Evolutionary conservation across 1,140 invertebrate species (phyloP).

Genomic region (Heterodera carotae): DNA sequence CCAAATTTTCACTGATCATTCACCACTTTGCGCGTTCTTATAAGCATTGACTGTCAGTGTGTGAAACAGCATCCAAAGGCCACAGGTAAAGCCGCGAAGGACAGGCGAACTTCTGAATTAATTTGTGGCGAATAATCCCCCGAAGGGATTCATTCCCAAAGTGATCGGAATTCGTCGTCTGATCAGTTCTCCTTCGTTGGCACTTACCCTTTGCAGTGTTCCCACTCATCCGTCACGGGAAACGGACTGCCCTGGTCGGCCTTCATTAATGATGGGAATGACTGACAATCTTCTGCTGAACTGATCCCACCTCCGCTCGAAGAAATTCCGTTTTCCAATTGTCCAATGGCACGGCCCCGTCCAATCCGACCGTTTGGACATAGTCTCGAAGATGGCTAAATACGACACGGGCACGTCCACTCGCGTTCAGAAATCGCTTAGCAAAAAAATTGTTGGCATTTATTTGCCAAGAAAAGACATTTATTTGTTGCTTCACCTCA

Average conservation of each 20-base stretch:
- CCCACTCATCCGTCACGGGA: conserved; percentile 72
- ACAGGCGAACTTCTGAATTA: conserved; percentile 71
- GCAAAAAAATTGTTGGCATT: conserved; percentile 39
- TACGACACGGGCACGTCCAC: conserved; percentile 59
- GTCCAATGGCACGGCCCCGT: conserved; percentile 46
- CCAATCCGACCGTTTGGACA: conserved; percentile 40
- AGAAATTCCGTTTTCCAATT: conserved; percentile 59
- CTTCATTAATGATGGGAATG: conserved; percentile 27
- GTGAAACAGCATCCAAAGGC: conserved; percentile 94
- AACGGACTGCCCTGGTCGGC: conserved; percentile 58
- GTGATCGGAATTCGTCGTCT: too few relatives aligned
- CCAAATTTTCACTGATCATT: background rate
- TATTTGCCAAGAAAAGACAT: background rate
- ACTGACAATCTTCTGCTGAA: background rate
- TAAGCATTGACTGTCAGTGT: conserved; percentile 80
- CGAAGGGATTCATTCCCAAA: too few relatives aligned
- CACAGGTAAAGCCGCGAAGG: conserved; percentile 87
- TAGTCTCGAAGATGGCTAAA: conserved; percentile 61
- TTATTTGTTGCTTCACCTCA: conserved; percentile 11
- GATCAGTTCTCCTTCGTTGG: too few relatives aligned
- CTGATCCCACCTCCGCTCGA: conserved; percentile 48
- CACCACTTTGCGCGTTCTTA: background rate
- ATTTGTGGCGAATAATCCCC: too few relatives aligned
- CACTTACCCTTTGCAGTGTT: conserved; percentile 77
- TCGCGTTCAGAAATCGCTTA: conserved; percentile 50